Evolutionary conservation across 2,113 vertebrate species (phyloP).

Genomic region (Bambusicola thoracicus): DNA sequence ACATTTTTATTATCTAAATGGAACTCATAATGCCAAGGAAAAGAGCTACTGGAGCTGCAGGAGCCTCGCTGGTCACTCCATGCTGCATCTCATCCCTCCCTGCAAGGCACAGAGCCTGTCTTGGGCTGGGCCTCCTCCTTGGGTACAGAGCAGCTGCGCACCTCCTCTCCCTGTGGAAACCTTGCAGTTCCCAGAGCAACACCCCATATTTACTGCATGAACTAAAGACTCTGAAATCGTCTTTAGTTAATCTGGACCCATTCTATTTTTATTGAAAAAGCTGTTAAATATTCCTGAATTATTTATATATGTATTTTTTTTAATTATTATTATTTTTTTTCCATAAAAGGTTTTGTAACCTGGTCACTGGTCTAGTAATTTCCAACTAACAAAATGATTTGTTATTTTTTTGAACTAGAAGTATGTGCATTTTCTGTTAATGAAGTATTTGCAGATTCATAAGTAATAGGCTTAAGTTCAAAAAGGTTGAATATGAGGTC

Average conservation of each 20-base stretch:
- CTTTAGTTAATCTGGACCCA: neutral
- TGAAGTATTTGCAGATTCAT: neutral
- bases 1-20: slow-evolving; percentile 44
- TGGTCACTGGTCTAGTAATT: neutral
- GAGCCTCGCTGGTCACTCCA: neutral
- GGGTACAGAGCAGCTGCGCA: neutral
- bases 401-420: neutral
- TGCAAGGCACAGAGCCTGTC: too few relatives aligned
- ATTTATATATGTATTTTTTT: too few relatives aligned
- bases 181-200: neutral
- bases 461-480: neutral
- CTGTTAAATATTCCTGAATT: neutral
- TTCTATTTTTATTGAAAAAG: neutral
- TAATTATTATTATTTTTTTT: neutral
- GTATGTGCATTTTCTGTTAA: neutral
- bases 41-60: neutral
- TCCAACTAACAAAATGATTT: neutral
- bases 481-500: neutral
- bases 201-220: neutral
- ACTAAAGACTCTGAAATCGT: neutral
- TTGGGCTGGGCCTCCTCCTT: neutral
- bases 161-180: neutral
- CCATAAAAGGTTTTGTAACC: neutral
- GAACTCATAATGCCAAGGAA: neutral
- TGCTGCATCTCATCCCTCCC: neutral